Base-by-base conservation (phyloP, 2,113 vertebrate genomes). In the Brachyistius frenatus region DNA sequence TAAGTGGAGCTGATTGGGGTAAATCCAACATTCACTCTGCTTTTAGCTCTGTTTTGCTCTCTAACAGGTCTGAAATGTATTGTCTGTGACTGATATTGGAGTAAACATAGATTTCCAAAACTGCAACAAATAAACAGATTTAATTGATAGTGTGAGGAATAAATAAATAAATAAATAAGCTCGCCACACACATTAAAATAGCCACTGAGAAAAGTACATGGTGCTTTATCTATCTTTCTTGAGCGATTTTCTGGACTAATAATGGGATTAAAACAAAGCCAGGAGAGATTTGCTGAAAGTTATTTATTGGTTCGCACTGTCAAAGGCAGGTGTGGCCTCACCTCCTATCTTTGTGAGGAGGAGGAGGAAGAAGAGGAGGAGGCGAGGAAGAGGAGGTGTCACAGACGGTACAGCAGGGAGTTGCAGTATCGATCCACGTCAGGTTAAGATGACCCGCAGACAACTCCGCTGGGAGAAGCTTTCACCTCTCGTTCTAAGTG, bases 381-480 rank as follows among this genome's bases (percentile, higher is more conserved):
- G 50, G 39, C 11, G 31, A 65, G 44, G 66, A 54, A 15, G 69
- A 72, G 47, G 32, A 78, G 70, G 52, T 74, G 79, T 73, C 57
- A 78, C 53, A 52, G 64, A 66, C 63, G 63, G 11, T 69, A 70
- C 78, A 75, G 66, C 33, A 36, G 63, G 63, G 58, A 84, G 57
- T 9, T 62, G 64, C 8, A 3, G 54, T 76, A 90, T 90, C 61
- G 81, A 89, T 86, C 73, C 61, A 60, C 8, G 39, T 81, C 86
- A 61, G 16, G 57, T 73, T 58, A 56, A 56, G 74, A 72, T 68
- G 76, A 85, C 82, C 84, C 47, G 0, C 65, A 82, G 73, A 67
- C 77, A 68, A 31, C 9, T 66, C 73, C 16, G 0, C 56, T 3
- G 75, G 70, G 78, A 83, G 31, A 41, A 61, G 63, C 65, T 61